Conservation (phyloP, 2,797 vertebrate genomes). For the Crocodylus rhombifer region DNA sequence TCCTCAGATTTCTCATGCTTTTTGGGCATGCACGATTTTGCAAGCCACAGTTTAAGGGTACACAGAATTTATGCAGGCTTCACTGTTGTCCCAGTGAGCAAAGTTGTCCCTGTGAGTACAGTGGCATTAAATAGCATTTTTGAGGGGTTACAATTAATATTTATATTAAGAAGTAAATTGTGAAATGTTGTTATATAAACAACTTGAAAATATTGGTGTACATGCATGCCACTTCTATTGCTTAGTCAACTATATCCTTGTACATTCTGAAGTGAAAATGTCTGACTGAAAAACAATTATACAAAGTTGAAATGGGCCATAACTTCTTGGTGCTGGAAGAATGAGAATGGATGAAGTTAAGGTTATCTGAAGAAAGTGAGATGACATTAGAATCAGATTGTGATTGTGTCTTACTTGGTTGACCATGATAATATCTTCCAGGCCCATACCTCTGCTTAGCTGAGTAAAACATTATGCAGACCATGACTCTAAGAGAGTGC, state of each 20-base stretch:
- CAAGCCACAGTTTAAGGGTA: neutral
- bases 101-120: neutral
- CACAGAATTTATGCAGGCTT: neutral
- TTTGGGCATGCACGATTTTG: neutral
- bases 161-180: slow-evolving; percentile 9
- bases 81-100: neutral
- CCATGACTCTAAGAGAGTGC: no score
- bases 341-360: no score
- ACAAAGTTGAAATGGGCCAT: neutral
- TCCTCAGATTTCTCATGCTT: neutral
- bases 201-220: neutral
- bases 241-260: neutral
- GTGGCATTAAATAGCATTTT: neutral
- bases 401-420: no score
- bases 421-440: no score
- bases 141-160: slow-evolving; percentile 45
- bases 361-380: no score
- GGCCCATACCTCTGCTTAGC: no score
- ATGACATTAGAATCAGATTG: no score
- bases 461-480: no score
- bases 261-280: neutral
- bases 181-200: neutral
- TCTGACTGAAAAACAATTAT: neutral
- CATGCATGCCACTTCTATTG: neutral
- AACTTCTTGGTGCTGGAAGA: no score